phyloP scores from a whole-genome alignment of 2,888 invertebrate species.

The Drosophila multiciliata region DNA sequence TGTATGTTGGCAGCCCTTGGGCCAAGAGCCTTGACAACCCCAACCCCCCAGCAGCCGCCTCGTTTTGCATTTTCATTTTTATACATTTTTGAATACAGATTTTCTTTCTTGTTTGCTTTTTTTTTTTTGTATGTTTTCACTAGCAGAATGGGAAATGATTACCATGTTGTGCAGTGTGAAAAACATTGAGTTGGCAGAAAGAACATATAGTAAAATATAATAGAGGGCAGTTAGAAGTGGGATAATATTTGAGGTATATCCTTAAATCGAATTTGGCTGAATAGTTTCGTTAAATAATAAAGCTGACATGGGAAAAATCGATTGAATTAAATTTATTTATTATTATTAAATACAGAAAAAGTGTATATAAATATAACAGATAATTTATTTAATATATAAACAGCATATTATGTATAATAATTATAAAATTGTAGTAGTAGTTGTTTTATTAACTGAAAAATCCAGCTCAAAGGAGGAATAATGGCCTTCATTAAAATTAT shows the following conservation, averaged over 20 bases:
- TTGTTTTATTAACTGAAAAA: no score
- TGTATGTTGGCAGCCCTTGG: slow-evolving; percentile 18
- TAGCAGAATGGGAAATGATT: neutral
- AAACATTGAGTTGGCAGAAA: neutral
- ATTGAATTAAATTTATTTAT: no score
- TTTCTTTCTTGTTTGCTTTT: neutral
- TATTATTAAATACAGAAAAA: no score
- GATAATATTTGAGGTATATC: neutral
- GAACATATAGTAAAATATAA: neutral
- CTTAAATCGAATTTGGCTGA: neutral
- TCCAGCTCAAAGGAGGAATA: no score
- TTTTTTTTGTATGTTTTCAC: neutral
- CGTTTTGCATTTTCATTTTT: slow-evolving; percentile 31
- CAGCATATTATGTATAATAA: no score
- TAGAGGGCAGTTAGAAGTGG: neutral
- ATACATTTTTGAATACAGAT: slow-evolving; percentile 40
- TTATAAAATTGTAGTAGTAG: no score
- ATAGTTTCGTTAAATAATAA: neutral
- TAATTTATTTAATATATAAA: no score
- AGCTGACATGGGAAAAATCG: neutral
- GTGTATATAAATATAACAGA: no score
- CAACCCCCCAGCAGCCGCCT: neutral
- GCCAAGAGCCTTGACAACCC: slow-evolving; percentile 26
- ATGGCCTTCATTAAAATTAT: no score
- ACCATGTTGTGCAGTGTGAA: no score